A percentile compares a stretch with the other conserved stretches of the same genome.
Conservation (phyloP, 2,797 vertebrate genomes). For the Hyperoplus immaculatus region DNA sequence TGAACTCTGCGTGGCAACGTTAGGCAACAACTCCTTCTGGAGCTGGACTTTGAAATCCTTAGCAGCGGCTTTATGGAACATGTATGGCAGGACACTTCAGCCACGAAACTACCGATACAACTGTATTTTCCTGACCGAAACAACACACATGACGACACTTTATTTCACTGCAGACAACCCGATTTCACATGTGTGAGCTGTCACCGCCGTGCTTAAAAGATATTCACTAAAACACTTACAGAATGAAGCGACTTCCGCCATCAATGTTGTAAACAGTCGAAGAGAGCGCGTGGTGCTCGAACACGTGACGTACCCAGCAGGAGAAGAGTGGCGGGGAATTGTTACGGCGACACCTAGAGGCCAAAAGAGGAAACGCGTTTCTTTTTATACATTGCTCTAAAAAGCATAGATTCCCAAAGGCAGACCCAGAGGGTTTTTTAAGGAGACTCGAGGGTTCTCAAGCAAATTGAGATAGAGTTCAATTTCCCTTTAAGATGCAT, state of each 20-base stretch:
- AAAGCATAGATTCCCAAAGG: not conserved
- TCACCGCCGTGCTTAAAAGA: not conserved
- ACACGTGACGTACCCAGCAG: not conserved
- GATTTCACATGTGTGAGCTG: not conserved
- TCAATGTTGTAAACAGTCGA: conserved; percentile 50
- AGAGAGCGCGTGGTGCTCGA: not conserved
- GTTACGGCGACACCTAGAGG: conserved; percentile 71
- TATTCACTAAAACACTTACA: conserved; percentile 54
- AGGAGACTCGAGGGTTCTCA: conserved; percentile 13
- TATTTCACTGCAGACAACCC: rapidly evolving
- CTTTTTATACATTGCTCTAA: not conserved
- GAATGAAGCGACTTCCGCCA: conserved; percentile 38
- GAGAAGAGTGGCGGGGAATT: not conserved
- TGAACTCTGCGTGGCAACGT: not conserved
- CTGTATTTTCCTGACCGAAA: not conserved
- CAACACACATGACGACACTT: not conserved
- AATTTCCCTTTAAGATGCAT: conserved; percentile 15
- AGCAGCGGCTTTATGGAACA: too few species aligned
- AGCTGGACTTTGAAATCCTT: not conserved
- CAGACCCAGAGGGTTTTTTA: not conserved
- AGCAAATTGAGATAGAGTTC: conserved; percentile 21
- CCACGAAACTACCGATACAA: not conserved
- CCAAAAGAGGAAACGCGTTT: conserved; percentile 1
- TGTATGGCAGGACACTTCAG: too few species aligned
- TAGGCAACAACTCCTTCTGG: not conserved